Evolutionary conservation across 2,113 vertebrate genomes (phyloP), one percentile per base, ranked within the genome.

Genomic region (Nymphicus hollandicus): DNA sequence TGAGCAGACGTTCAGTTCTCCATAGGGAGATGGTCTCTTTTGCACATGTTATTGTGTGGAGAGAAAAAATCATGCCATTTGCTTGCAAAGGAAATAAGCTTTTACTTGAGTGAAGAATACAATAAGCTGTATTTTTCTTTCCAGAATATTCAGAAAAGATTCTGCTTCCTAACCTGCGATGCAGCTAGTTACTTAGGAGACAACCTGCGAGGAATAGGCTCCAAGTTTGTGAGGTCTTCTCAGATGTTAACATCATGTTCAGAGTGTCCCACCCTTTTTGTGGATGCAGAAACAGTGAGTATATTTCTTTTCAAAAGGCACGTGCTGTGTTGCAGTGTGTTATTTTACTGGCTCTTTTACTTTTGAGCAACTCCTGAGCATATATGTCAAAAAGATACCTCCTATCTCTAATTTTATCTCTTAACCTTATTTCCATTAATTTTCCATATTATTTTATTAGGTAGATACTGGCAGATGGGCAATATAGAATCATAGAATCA

Each of bases 271-370:
- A 99, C 99, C 0, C 98, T 99, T 79, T 99, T 99, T 65, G 98
- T 99, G 66, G 99, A 99, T 87, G 99, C 99, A 4, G 99, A 99
- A 97, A 99, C 99, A 1, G 99, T 99, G 94, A 99, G 99, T 98
- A 95, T 89, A 74, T 63, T 81, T 49, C 27, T 84, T 85, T 89
- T 89, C 37, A 52, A 90, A 72, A 71, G 22, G 8, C n/a, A 23
- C 18, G 17, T 61, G 7, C 43, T 69, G 37, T 31, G 28, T n/a
- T 70, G 28, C 58, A 49, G 8, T 29, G 25, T 66, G 13, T 70
- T 65, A 24, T 52, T 83, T 52, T 81, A 71, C 44, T 86, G 78
- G 2, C 41, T 58, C 4, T 73, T 88, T 92, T 37, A 35, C 24
- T 89, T 85, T 20, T 37, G 29, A 60, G 39, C 41, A 82, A 9